phyloP scores from a whole-genome alignment of 2,888 invertebrate genomes.

The Stenodera caucasica region DNA sequence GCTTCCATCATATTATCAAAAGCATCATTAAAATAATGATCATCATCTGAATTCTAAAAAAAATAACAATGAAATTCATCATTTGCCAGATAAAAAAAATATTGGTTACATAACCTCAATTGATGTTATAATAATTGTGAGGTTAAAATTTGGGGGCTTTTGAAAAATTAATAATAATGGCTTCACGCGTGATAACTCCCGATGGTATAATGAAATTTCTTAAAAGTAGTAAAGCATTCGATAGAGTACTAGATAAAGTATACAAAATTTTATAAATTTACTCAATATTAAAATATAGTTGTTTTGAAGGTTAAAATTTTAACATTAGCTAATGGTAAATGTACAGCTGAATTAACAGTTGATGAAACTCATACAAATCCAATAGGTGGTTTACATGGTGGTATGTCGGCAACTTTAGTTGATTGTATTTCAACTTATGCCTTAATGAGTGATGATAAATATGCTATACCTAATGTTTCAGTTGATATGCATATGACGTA shows the following conservation, averaged over 20 bases:
- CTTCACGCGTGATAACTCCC: not conserved
- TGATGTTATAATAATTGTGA: not conserved
- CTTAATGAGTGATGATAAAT: conserved; percentile 65
- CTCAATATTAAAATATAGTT: too few species aligned
- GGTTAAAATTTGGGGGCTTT: not conserved
- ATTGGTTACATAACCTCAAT: not conserved
- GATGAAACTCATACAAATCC: conserved; percentile 74
- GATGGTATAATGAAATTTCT: not conserved
- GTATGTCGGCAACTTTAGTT: conserved; percentile 78
- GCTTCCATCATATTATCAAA: conserved; percentile 70
- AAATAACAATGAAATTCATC: conserved; percentile 61
- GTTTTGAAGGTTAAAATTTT: conserved; percentile 42
- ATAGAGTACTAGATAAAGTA: conserved; percentile 10
- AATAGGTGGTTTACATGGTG: conserved; percentile 79
- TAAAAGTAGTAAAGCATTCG: conserved; percentile 55
- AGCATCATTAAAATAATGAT: conserved; percentile 66
- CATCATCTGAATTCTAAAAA: conserved; percentile 55
- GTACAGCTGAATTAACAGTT: conserved; percentile 75
- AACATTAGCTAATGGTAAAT: conserved; percentile 68
- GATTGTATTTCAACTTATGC: conserved; percentile 80
- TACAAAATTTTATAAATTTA: too few species aligned
- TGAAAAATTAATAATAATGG: not conserved
- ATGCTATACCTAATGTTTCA: conserved; percentile 70
- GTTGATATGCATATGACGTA: conserved; percentile 82
- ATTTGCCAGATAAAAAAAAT: conserved; percentile 50